Evolutionary conservation across 1,140 invertebrate species (phyloP).

Genomic region (Aleiodes sp.): DNA sequence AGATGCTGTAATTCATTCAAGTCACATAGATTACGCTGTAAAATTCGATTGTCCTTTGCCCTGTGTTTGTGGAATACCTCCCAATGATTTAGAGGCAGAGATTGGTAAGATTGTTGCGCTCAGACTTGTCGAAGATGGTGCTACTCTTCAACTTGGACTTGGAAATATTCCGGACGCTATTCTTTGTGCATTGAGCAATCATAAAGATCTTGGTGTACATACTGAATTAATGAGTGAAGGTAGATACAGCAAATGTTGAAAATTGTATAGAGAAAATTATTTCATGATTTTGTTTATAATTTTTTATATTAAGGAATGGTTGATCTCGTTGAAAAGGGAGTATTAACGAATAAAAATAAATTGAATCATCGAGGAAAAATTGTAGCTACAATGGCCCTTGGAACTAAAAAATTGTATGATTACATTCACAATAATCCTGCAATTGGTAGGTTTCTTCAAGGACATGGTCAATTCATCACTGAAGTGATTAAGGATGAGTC

Average conservation of each 20-base stretch:
- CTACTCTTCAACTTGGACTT: conserved; percentile 94
- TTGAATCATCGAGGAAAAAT: conserved; percentile 83
- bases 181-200: conserved; percentile 77
- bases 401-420: conserved; percentile 86
- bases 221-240: conserved; percentile 95
- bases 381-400: conserved; percentile 86
- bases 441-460: conserved; percentile 69
- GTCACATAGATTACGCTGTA: conserved; percentile 90
- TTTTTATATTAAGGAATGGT: conserved; percentile 65
- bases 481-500: neutral
- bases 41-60: conserved; percentile 78
- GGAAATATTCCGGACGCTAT: conserved; percentile 93
- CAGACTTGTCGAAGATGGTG: conserved; percentile 89
- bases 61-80: conserved; percentile 70
- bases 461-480: neutral
- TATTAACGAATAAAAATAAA: conserved; percentile 88
- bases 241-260: conserved; percentile 43
- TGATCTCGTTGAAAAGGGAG: conserved; percentile 83
- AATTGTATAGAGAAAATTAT: neutral
- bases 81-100: conserved; percentile 77
- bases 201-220: conserved; percentile 93
- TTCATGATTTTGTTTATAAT: neutral
- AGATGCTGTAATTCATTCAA: conserved; percentile 87
- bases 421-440: conserved; percentile 94
- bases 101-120: conserved; percentile 91